Base-by-base conservation (phyloP, 2,888 invertebrate species). In the Tridacna crocea region DNA sequence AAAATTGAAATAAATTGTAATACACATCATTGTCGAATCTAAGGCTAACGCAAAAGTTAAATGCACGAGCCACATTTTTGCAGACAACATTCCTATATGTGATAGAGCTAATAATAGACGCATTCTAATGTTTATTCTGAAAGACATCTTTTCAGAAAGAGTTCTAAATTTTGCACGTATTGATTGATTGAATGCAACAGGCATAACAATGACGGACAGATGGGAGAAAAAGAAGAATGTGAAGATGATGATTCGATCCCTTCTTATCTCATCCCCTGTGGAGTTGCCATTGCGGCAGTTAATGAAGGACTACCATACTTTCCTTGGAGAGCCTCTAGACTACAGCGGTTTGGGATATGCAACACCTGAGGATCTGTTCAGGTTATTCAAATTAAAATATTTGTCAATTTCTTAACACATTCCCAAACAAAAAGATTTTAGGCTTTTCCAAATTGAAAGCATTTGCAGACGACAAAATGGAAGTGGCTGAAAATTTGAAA, bases 231-330 rank as follows among this genome's bases (percentile, higher is more conserved):
- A 82, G 55, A 88, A 89, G 72, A 85, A 86, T 17, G 80, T 86
- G 2, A 91, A 90, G 76, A 91, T 90, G 76, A 78, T 89, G 66
- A 86, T 93, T 8, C 87, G 92, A 15, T 89, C 92, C 13, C 75
- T 92, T 26, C 80, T 93, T 3, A 73, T 92, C 0, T 92, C 92
- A 0, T 87, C 90, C 19, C 91, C 91, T 13, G 87, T 88, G n/a
- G 90, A 91, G 13, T 74, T 92, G 55, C 90, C 91, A 8, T 77
- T 91, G 0, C 55, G 80, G 17, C 91, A 92, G 79, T 63, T 93
- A 10, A 79, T 81, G 48, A 82, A 82, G 47, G 93, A 93, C 79
- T 92, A 88, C 75, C 77, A 85, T 46, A 83, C 83, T 10, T 90
- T 90, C 58, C 85, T 92, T 55, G 91, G 91, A 11, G 74, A 75